Base-by-base conservation (phyloP, 2,888 invertebrate genomes). In the Tipula lateralis region DNA sequence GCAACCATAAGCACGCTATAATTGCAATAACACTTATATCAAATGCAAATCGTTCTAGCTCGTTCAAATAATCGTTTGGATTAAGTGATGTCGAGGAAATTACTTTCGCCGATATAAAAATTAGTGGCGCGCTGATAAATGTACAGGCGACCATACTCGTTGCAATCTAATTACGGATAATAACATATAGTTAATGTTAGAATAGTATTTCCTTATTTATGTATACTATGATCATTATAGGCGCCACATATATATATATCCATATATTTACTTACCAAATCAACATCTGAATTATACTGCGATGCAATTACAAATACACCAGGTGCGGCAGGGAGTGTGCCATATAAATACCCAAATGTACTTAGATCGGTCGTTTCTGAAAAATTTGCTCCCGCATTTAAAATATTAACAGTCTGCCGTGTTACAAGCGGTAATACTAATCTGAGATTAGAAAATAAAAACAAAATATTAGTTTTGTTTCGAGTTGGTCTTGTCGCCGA, bases 231-330 rank as follows among this genome's bases (percentile, higher is more conserved):
- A 2, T 66, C 9, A 24, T 66, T 24, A 66, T 24, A 24, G 66
- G 66, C 66, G 66, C 24, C 66, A 9, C 50, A 4, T n/a, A n/a
- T n/a, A n/a, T n/a, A n/a, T n/a, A n/a, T n/a, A n/a, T n/a, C n/a
- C n/a, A n/a, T n/a, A 1, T 66, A 81, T 80, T 24, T 84, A 89
- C 91, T 91, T 89, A 97, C 96, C 92, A 97, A 91, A 90, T 97
- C 97, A 85, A 96, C 93, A 89, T 96, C 97, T 84, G 97, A 90
- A 86, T 94, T 93, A 89, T 97, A 98, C 86, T 96, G 94, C 80
- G 95, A 93, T 0, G 98, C 96, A 90, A 97, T 97, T 2, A 99
- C 97, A 89, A 98, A 98, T 0, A 97, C 96, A n/a, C 97, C 97
- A 0, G 98, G 98, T 0, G 98, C 98, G 0, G 97, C 94, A 0